phyloP scores from a whole-genome alignment of 92 coral and sea anemone genomes.

The Scolanthus callimorphus region DNA sequence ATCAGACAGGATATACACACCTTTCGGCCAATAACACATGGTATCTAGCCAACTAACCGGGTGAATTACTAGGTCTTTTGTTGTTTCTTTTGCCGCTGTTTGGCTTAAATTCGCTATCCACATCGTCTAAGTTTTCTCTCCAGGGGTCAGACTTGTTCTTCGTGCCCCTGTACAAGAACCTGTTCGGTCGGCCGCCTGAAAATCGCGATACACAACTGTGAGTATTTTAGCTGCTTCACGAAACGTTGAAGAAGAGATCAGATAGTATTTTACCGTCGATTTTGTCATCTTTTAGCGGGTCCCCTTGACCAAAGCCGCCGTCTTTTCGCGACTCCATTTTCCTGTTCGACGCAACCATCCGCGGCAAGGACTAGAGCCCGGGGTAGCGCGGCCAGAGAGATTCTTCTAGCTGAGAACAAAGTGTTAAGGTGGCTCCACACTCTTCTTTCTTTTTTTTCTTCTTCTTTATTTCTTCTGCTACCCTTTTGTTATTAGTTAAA shows the following conservation, averaged over 20 bases:
- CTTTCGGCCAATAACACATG: background rate
- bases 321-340: conserved; percentile 57
- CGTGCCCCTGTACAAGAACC: conserved; percentile 61
- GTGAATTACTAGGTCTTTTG: conserved; percentile 42
- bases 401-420: no score
- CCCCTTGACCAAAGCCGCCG: conserved; percentile 38
- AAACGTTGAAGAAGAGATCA: background rate
- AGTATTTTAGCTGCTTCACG: background rate
- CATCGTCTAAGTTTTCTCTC: conserved; percentile 21
- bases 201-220: background rate
- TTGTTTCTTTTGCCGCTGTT: conserved; percentile 13
- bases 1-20: background rate
- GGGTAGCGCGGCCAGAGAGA: background rate
- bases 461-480: no score
- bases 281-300: conserved; percentile 21
- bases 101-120: conserved; percentile 28
- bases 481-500: no score
- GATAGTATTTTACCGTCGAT: conserved; percentile 31
- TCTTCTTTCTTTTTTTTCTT: no score
- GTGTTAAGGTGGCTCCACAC: no score
- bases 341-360: no score
- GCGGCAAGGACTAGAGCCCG: background rate
- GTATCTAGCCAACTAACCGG: conserved; percentile 47
- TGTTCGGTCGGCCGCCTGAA: conserved; percentile 71
- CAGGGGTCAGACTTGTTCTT: conserved; percentile 57